Evolutionary conservation across 2,113 vertebrate genomes (phyloP).

Genomic region (Brachypteracias leptosomus): DNA sequence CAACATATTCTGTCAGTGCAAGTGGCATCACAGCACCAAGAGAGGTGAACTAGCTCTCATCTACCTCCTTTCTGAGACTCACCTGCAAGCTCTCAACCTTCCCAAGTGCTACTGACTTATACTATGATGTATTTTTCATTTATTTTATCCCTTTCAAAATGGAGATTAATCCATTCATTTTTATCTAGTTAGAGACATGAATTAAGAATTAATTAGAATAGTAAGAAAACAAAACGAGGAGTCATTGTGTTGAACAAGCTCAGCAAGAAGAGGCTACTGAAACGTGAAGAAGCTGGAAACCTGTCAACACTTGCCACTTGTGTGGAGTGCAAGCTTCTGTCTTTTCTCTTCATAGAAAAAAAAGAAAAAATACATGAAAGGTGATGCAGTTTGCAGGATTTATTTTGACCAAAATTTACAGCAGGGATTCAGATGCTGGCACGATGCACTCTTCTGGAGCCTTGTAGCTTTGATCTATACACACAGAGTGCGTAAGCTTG

Average conservation of each 20-base stretch:
- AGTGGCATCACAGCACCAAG: background rate
- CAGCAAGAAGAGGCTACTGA: background rate
- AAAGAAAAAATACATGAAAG: background rate
- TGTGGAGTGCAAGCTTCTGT: background rate
- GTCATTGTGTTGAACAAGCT: background rate
- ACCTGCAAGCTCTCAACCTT: slow-evolving; percentile 2
- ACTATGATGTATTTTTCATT: background rate
- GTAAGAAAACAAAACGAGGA: background rate
- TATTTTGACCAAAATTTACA: background rate
- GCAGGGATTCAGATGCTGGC: background rate
- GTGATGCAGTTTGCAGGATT: background rate
- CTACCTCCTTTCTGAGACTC: background rate
- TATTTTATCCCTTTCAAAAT: background rate
- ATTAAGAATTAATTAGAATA: background rate
- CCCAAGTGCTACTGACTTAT: background rate
- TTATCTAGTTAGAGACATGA: background rate
- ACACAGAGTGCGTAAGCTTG: background rate
- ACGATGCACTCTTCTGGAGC: background rate
- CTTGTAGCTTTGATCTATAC: background rate
- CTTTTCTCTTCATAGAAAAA: background rate
- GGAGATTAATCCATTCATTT: background rate
- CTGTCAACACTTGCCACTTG: background rate
- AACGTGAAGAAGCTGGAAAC: background rate
- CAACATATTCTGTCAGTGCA: background rate
- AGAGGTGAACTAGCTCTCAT: background rate